A percentile compares a stretch with the other conserved stretches of the same genome.
phyloP scores from a whole-genome alignment of 2,888 invertebrate genomes.

The Rhingia campestris region DNA sequence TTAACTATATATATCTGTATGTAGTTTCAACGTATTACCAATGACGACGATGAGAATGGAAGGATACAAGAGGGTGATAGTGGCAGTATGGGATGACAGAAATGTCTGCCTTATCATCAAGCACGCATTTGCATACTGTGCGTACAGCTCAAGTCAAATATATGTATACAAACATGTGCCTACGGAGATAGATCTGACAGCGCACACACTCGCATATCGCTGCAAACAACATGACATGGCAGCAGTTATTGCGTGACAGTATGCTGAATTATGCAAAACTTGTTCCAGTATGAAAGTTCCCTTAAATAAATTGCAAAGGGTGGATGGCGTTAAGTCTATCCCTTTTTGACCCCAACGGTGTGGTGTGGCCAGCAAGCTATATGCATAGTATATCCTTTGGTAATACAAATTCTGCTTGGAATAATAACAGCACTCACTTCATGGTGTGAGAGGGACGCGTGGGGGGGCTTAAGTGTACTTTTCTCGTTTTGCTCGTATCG shows the following conservation, averaged over 20 bases:
- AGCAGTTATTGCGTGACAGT: constrained; percentile 74
- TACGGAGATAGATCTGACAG: constrained; percentile 64
- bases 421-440: not conserved
- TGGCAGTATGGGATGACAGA: constrained; percentile 23
- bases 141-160: constrained; percentile 56
- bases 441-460: not conserved
- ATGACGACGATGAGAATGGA: constrained; percentile 6
- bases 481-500: constrained; percentile 13
- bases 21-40: constrained; percentile 63
- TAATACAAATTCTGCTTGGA: constrained; percentile 6
- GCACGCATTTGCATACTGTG: constrained; percentile 70
- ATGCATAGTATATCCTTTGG: not conserved
- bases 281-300: constrained; percentile 59
- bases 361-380: constrained; percentile 15
- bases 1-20: constrained; percentile 15
- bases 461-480: constrained; percentile 1
- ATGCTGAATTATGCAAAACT: constrained; percentile 75
- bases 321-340: not conserved
- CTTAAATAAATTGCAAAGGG: constrained; percentile 46
- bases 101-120: constrained; percentile 52
- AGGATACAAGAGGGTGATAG: not conserved
- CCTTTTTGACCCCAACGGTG: constrained; percentile 10
- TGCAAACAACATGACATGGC: constrained; percentile 70
- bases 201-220: constrained; percentile 60
- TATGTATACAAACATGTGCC: constrained; percentile 68